Conservation (phyloP, 2,888 invertebrate species). For the Drosophila emarginata region DNA sequence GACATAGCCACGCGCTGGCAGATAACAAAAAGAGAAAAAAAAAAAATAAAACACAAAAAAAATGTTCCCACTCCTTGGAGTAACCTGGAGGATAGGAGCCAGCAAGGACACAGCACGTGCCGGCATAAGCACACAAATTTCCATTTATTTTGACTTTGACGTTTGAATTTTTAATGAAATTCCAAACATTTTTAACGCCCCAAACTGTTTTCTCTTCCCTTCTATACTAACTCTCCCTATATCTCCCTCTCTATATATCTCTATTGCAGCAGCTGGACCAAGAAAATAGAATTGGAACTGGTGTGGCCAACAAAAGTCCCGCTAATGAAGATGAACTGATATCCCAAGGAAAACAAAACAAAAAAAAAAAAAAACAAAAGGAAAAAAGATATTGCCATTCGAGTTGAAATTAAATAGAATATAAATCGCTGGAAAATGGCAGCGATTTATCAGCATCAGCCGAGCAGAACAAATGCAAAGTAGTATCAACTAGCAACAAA, state of each 20-base stretch:
- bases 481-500: conserved; percentile 45
- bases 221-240: conserved; percentile 18
- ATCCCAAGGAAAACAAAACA: conserved; percentile 33
- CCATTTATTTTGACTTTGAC: conserved; percentile 75
- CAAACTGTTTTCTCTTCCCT: conserved; percentile 46
- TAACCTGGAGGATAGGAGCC: conserved; percentile 28
- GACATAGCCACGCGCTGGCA: conserved; percentile 33
- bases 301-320: conserved; percentile 34
- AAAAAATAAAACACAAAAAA: neutral
- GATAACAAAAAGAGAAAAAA: conserved; percentile 38
- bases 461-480: conserved; percentile 73
- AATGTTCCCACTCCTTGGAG: conserved; percentile 2
- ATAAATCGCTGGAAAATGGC: conserved; percentile 76
- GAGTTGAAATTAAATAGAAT: conserved; percentile 66
- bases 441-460: conserved; percentile 70
- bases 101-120: conserved; percentile 59
- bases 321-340: conserved; percentile 76
- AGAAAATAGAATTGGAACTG: conserved; percentile 21
- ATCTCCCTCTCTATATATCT: neutral
- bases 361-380: neutral
- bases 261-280: conserved; percentile 47
- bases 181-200: conserved; percentile 74
- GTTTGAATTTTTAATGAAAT: conserved; percentile 78
- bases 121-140: conserved; percentile 56
- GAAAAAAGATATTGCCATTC: conserved; percentile 55